Conservation (phyloP, 2,888 invertebrate genomes). For the Glaucopsyche alexis region DNA sequence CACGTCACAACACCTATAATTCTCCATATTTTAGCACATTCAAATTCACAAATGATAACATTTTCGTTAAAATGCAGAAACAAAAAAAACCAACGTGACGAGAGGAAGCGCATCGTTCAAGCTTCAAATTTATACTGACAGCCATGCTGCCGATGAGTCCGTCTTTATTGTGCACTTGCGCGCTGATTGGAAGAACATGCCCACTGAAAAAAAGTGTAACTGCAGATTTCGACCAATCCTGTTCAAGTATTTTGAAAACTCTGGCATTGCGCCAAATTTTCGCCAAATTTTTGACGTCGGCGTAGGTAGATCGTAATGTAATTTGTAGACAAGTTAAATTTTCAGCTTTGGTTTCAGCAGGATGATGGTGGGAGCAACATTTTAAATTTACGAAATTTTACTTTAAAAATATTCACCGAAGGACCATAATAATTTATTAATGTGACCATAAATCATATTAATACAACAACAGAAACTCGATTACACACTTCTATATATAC, state of each 20-base stretch:
- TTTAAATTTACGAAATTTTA: too few species aligned
- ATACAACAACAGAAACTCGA: too few species aligned
- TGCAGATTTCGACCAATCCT: slow-evolving; percentile 58
- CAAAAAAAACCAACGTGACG: slow-evolving; percentile 82
- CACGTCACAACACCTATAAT: slow-evolving; percentile 77
- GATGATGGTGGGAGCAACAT: too few species aligned
- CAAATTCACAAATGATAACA: slow-evolving; percentile 78
- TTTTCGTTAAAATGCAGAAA: slow-evolving; percentile 76
- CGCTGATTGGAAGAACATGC: slow-evolving; percentile 81
- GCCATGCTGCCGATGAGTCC: slow-evolving; percentile 94
- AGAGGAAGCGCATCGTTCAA: slow-evolving; percentile 92
- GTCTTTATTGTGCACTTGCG: slow-evolving; percentile 87
- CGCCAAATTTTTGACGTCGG: not conserved
- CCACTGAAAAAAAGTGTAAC: slow-evolving; percentile 59
- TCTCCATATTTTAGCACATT: slow-evolving; percentile 76
- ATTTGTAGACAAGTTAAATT: too few species aligned
- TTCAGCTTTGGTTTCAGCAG: not conserved
- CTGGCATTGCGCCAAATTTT: slow-evolving; percentile 59
- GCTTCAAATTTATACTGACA: slow-evolving; percentile 98
- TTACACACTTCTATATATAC: too few species aligned
- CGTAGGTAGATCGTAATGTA: too few species aligned
- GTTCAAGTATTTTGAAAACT: slow-evolving; percentile 53
- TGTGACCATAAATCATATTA: too few species aligned
- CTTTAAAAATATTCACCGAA: too few species aligned
- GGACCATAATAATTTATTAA: too few species aligned